Evolutionary conservation across 2,113 vertebrate species (phyloP).

Genomic region (Acrocephalus kingi): DNA sequence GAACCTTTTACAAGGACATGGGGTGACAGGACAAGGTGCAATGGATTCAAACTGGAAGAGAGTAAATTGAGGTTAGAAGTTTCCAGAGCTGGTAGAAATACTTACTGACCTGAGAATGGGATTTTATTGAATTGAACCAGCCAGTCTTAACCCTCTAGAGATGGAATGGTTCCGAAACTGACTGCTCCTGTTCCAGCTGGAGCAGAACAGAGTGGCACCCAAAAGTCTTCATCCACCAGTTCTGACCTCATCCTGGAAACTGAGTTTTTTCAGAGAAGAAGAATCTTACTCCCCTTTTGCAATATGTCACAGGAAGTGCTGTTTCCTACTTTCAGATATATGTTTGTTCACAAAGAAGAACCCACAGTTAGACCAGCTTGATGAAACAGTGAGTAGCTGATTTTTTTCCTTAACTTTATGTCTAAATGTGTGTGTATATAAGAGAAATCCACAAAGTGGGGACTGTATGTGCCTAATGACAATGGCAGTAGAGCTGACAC

Average conservation of each 20-base stretch:
- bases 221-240: background rate
- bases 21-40: background rate
- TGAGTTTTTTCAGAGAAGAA: background rate
- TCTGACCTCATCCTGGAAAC: background rate
- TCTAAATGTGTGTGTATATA: background rate
- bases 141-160: background rate
- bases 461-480: background rate
- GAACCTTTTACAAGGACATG: background rate
- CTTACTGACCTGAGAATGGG: background rate
- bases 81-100: background rate
- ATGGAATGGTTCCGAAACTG: background rate
- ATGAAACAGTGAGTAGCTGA: constrained; percentile 43
- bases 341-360: background rate
- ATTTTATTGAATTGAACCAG: background rate
- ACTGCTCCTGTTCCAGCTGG: background rate
- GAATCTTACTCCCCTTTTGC: background rate
- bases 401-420: background rate
- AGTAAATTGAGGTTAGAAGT: background rate
- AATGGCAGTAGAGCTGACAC: background rate
- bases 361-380: background rate
- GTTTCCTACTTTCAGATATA: constrained; percentile 53
- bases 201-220: background rate
- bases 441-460: background rate
- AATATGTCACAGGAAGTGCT: constrained; percentile 52
- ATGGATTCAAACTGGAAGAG: background rate